Conservation (phyloP, 2,888 invertebrate species). For the Eustalomyia histrio region DNA sequence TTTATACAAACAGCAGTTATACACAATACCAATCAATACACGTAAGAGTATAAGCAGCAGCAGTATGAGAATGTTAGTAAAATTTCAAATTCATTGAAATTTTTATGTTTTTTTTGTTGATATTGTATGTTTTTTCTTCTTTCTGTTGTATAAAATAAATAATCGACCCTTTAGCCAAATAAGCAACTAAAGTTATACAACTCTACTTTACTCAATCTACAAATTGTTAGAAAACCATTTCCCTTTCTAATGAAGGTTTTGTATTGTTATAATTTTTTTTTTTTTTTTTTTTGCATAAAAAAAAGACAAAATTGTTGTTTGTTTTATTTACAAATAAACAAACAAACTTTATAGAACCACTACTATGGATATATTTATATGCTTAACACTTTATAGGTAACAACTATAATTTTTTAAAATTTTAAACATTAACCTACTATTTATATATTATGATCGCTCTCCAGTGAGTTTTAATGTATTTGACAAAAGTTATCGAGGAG, state of each 20-base stretch:
- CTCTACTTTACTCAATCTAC: slow-evolving; percentile 7
- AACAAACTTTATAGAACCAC: neutral
- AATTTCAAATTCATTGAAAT: slow-evolving; percentile 53
- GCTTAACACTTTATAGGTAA: too few relatives aligned
- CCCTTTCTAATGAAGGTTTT: slow-evolving; percentile 41
- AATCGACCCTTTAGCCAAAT: slow-evolving; percentile 37
- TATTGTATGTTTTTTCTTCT: too few relatives aligned
- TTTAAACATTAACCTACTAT: too few relatives aligned
- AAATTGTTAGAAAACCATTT: slow-evolving; percentile 40
- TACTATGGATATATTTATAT: too few relatives aligned
- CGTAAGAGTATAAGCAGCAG: slow-evolving; percentile 8
- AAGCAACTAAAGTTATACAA: neutral
- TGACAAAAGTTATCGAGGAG: too few relatives aligned
- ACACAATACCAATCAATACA: slow-evolving; percentile 49
- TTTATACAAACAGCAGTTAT: slow-evolving; percentile 5
- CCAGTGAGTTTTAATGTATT: too few relatives aligned
- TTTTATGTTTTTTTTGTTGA: slow-evolving; percentile 11
- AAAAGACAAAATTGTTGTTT: slow-evolving; percentile 8
- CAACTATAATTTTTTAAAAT: too few relatives aligned
- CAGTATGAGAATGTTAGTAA: neutral
- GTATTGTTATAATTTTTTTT: neutral
- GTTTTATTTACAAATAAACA: slow-evolving; percentile 18
- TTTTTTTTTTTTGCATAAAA: slow-evolving; percentile 17
- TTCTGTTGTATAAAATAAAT: slow-evolving; percentile 39
- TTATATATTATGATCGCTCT: too few relatives aligned